Evolutionary conservation across 2,113 vertebrate genomes (phyloP), one percentile per base, ranked within the genome.

Genomic region (Alces alces): DNA sequence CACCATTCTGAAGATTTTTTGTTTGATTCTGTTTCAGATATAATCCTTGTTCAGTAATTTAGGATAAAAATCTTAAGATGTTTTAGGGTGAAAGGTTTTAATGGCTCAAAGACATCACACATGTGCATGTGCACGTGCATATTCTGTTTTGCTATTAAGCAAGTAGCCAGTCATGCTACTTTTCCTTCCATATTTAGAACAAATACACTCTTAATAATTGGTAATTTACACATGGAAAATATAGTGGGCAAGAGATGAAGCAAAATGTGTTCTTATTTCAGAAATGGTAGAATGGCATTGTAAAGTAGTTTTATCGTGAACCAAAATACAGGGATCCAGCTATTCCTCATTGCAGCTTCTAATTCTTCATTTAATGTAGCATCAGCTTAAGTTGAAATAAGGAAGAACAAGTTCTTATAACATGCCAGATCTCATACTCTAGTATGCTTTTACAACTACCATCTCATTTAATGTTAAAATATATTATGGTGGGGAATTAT

Each of bases 311-410:
- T 76, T 90, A 85, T 93, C 21, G 1, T 93, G 64, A 76, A 78
- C 55, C 28, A 66, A 83, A 86, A 58, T 76, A 50, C 2, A 58
- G 27, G 45, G 58, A 86, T 50, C n/a, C 13, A 89, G 80, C 23
- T 97, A 50, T 55, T 83, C 55, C n/a, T 95, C 58, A 91, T 43
- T 73, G 23, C 5, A 73, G 52, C 25, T 95, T 86, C 36, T 84
- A 64, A 54, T 86, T 96, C 60, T 55, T 94, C 52, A 95, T 85
- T 96, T 85, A 80, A 86, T 88, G 13, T 70, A 88, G 21, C 84
- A 93, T 30, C 79, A 82, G 54, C 28, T 86, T 87, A 52, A 60
- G 43, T 85, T 95, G 86, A 89, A 82, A 57, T 92, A 93, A 95
- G 60, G 43, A 60, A 89, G 54, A 61, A 64, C 19, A 54, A 12